Conservation (phyloP, 2,797 vertebrate genomes). For the Sardinella longiceps region DNA sequence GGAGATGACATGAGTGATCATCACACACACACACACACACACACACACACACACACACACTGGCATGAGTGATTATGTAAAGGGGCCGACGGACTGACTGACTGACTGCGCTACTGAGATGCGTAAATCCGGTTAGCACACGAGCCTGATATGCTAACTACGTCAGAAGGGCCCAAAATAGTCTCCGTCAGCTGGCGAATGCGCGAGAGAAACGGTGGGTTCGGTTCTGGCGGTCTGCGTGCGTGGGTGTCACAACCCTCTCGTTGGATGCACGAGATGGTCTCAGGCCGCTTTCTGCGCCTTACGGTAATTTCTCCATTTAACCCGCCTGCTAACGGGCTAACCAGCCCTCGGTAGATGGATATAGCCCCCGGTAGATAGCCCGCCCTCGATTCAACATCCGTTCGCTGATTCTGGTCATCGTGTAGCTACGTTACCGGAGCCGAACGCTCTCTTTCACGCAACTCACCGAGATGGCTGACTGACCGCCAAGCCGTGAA, state of each 20-base stretch:
- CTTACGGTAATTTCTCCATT: too few species aligned
- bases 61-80: background rate
- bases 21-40: too few species aligned
- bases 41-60: too few species aligned
- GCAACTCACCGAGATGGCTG: too few species aligned
- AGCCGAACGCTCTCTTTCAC: too few species aligned
- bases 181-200: slow-evolving; percentile 7
- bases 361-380: too few species aligned
- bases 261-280: background rate
- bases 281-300: background rate
- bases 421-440: background rate
- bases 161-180: too few species aligned
- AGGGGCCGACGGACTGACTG: background rate
- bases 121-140: background rate
- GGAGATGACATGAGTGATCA: too few species aligned
- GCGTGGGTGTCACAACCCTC: background rate
- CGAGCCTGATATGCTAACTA: background rate
- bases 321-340: too few species aligned
- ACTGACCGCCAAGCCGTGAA: background rate
- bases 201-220: background rate
- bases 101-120: too few species aligned
- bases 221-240: background rate
- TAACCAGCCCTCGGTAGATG: background rate
- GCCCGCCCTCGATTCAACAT: background rate
- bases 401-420: background rate